Percentiles rank a stretch among this genome's conserved stretches.
phyloP scores from a whole-genome alignment of 2,888 invertebrate genomes.

The Megastigmus dorsalis region DNA sequence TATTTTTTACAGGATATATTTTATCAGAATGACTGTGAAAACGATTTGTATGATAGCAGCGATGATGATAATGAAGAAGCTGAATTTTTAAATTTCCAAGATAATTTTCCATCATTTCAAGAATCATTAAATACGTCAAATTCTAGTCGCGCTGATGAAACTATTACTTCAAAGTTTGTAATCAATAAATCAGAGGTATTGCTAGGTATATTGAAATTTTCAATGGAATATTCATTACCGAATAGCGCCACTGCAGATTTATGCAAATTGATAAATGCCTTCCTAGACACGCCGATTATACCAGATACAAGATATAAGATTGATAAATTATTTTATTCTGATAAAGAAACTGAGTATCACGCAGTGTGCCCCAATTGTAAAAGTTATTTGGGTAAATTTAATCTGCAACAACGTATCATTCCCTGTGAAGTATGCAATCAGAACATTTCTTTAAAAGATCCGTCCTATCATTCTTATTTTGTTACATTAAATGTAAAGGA shows the following conservation, averaged over 20 bases:
- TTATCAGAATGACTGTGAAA: too few relatives aligned
- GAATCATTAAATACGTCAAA: too few relatives aligned
- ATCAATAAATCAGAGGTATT: not conserved
- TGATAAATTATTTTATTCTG: not conserved
- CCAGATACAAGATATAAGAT: not conserved
- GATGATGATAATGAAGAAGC: too few relatives aligned
- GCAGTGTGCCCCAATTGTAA: constrained; percentile 1
- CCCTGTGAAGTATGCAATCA: not conserved
- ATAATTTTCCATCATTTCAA: too few relatives aligned
- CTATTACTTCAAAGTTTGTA: not conserved
- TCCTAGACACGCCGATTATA: not conserved
- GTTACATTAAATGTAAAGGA: not conserved
- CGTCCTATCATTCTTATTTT: not conserved
- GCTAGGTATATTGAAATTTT: not conserved
- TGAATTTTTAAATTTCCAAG: too few relatives aligned
- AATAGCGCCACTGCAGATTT: not conserved
- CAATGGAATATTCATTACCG: not conserved
- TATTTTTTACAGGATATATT: too few relatives aligned
- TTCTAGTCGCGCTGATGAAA: too few relatives aligned
- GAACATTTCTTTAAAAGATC: not conserved
- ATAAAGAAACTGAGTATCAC: constrained; percentile 1
- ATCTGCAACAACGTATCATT: not conserved
- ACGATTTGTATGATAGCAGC: too few relatives aligned
- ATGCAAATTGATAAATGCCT: not conserved
- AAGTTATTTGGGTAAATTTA: not conserved